Percentiles rank a stretch among this genome's conserved stretches.
These are phyloP conservation scores for Montipora sp. DNA, from an alignment of 64 coral and sea anemone species.

Conservation along the genomic window DNA sequence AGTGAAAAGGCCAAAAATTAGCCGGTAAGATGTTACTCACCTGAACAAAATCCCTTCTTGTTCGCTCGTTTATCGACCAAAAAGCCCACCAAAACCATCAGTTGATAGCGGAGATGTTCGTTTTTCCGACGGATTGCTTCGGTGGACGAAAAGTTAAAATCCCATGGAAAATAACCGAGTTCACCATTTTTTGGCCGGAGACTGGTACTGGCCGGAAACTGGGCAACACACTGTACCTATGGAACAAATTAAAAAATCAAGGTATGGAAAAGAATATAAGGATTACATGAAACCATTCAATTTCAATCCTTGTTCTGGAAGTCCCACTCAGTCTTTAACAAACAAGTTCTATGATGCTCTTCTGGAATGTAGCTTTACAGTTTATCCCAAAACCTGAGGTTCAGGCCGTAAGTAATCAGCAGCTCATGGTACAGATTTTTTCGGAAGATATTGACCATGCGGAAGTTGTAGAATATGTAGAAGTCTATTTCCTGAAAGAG, in stretches of 20 bases:
- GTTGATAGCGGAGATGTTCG: no score
- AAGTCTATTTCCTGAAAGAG: constrained; percentile 34
- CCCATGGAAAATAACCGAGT: no score
- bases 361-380: constrained; percentile 45
- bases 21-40: no score
- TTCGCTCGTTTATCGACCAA: no score
- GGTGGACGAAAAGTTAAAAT: no score
- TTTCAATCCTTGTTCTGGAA: constrained; percentile 17
- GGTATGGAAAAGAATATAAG: constrained; percentile 20
- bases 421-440: constrained; percentile 22
- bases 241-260: not conserved
- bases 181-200: no score
- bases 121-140: no score
- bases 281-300: constrained; percentile 20
- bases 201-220: no score
- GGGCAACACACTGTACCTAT: not conserved
- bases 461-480: constrained; percentile 34
- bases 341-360: constrained; percentile 27
- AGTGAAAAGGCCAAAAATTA: no score
- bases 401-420: constrained; percentile 24
- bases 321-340: constrained; percentile 1
- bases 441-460: constrained; percentile 35
- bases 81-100: no score
- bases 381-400: constrained; percentile 37
- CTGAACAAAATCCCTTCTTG: no score